Evolutionary conservation across 2,113 vertebrate genomes (phyloP).

Genomic region (Saguinus midas): DNA sequence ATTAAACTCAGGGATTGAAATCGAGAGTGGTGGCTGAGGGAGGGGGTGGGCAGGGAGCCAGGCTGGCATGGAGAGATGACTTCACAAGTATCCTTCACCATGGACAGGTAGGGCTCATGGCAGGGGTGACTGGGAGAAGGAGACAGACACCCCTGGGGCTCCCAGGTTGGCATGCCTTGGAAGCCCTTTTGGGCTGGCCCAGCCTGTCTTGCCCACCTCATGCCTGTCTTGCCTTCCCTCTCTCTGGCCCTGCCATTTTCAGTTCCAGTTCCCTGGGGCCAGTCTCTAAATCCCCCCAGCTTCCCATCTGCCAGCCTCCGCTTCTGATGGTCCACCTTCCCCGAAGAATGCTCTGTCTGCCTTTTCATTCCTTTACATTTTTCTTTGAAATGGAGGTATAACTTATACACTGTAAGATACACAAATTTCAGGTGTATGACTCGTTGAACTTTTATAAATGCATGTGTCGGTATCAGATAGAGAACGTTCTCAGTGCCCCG

Average conservation of each 20-base stretch:
- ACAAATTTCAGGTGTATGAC: not conserved
- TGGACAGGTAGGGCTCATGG: not conserved
- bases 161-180: not conserved
- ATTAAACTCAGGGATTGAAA: not conserved
- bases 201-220: accelerated
- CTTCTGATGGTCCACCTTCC: not conserved
- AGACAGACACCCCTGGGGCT: not conserved
- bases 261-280: too few species aligned
- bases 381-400: not conserved
- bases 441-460: not conserved
- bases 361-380: not conserved
- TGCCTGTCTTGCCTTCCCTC: too few species aligned
- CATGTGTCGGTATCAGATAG: accelerated
- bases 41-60: not conserved
- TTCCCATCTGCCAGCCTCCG: not conserved
- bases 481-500: not conserved
- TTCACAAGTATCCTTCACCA: not conserved
- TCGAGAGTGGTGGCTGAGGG: not conserved
- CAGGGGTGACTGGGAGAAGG: not conserved
- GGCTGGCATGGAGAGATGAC: not conserved
- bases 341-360: not conserved
- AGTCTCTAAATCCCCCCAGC: not conserved
- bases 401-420: not conserved
- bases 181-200: too few species aligned
- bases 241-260: not conserved